phyloP scores from a whole-genome alignment of 2,888 invertebrate species.

The Dioctria linearis region DNA sequence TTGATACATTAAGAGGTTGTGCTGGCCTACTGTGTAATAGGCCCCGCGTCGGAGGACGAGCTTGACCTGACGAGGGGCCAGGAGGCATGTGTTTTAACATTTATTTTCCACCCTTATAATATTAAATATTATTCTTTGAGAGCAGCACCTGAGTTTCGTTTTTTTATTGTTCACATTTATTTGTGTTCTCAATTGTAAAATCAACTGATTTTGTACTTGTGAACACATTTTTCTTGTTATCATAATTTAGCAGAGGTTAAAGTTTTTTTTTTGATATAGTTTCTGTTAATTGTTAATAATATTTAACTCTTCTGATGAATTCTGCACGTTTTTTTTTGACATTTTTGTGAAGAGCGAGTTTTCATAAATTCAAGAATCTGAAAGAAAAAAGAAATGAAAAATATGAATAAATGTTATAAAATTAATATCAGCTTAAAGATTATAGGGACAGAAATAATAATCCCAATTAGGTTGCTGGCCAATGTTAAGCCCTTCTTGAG shows the following conservation, averaged over 20 bases:
- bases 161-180: slow-evolving; percentile 20
- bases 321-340: slow-evolving; percentile 9
- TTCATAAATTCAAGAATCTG: slow-evolving; percentile 23
- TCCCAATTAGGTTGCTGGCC: no score
- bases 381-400: neutral
- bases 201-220: slow-evolving; percentile 38
- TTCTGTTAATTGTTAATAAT: neutral
- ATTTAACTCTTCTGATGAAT: neutral
- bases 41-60: slow-evolving; percentile 63
- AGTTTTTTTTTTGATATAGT: neutral
- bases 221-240: slow-evolving; percentile 47
- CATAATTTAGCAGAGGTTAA: slow-evolving; percentile 3
- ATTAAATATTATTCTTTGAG: neutral
- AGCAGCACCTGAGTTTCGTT: neutral
- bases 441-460: no score
- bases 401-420: no score
- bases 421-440: no score
- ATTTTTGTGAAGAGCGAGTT: slow-evolving; percentile 1
- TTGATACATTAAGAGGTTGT: slow-evolving; percentile 79
- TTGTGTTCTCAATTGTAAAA: slow-evolving; percentile 41
- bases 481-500: no score
- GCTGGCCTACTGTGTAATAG: slow-evolving; percentile 70
- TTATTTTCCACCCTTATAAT: slow-evolving; percentile 53
- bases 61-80: slow-evolving; percentile 68
- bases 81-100: slow-evolving; percentile 65